A percentile compares a stretch with the other conserved stretches of the same genome.
phyloP scores from a whole-genome alignment of 2,888 invertebrate species.

The Ennomos quercinarius region DNA sequence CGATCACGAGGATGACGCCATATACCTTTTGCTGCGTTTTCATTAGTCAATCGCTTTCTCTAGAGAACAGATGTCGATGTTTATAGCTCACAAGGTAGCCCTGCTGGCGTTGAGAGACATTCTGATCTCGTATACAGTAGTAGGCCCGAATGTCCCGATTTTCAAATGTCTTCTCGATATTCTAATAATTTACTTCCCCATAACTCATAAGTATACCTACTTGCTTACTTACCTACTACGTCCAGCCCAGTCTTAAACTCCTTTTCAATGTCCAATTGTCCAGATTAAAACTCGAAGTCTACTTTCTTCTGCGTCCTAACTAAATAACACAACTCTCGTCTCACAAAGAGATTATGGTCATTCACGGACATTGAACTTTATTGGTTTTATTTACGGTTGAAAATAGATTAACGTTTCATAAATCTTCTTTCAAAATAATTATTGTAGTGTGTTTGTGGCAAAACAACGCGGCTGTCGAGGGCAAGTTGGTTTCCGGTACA shows the following conservation, averaged over 20 bases:
- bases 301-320: slow-evolving; percentile 5
- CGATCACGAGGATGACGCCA: no score
- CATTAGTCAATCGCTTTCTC: no score
- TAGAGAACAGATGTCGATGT: no score
- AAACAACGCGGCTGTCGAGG: slow-evolving; percentile 57
- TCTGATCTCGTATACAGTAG: no score
- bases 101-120: no score
- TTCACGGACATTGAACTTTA: slow-evolving; percentile 5
- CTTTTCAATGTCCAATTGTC: background rate
- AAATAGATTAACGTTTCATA: slow-evolving; percentile 25
- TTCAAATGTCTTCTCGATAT: no score
- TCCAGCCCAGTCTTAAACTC: background rate
- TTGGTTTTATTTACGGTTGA: slow-evolving; percentile 18
- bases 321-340: slow-evolving; percentile 1
- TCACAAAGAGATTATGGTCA: background rate
- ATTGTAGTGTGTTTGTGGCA: slow-evolving; percentile 36
- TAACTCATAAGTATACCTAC: no score
- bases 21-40: no score
- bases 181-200: no score
- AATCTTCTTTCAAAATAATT: slow-evolving; percentile 22
- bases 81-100: no score
- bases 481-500: slow-evolving; percentile 63
- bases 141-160: no score
- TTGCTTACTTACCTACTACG: no score
- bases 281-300: background rate